Evolutionary conservation across 2,113 vertebrate species (phyloP).

Genomic region (Poeciliopsis retropinna): DNA sequence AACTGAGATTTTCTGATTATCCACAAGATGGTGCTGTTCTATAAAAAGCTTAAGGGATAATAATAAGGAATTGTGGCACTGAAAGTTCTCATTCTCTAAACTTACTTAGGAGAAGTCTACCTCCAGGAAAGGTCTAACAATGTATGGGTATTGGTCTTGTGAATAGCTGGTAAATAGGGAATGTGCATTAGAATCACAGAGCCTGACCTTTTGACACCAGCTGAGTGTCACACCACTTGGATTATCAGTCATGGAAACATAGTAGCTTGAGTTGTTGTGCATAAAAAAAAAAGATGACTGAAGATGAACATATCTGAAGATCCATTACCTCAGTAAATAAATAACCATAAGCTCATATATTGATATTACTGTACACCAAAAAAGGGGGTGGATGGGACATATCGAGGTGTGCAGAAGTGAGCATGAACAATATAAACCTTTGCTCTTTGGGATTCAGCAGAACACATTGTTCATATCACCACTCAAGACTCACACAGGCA

Average conservation of each 20-base stretch:
- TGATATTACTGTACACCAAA: neutral
- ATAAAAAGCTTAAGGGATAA: neutral
- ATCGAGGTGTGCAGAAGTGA: neutral
- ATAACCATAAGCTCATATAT: neutral
- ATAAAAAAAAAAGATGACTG: constrained; percentile 11
- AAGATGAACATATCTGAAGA: constrained; percentile 44
- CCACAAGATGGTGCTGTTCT: constrained; percentile 50
- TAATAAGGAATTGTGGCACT: neutral
- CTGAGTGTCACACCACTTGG: constrained; percentile 26
- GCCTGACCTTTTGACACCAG: constrained; percentile 17
- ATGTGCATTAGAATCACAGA: neutral
- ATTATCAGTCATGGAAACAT: constrained; percentile 54
- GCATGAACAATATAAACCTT: neutral
- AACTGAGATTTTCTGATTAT: neutral
- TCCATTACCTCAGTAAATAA: neutral
- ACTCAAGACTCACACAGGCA: neutral
- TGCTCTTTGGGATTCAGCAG: neutral
- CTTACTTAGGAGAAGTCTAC: too few relatives aligned
- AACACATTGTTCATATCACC: neutral
- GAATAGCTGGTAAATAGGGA: too few relatives aligned
- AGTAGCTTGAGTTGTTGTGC: constrained; percentile 15
- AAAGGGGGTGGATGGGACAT: neutral
- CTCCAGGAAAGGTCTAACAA: too few relatives aligned
- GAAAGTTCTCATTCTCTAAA: neutral
- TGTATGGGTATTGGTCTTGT: too few relatives aligned